Evolutionary conservation across 2,888 invertebrate genomes (phyloP).

Genomic region (Euspilapteryx auroguttella): DNA sequence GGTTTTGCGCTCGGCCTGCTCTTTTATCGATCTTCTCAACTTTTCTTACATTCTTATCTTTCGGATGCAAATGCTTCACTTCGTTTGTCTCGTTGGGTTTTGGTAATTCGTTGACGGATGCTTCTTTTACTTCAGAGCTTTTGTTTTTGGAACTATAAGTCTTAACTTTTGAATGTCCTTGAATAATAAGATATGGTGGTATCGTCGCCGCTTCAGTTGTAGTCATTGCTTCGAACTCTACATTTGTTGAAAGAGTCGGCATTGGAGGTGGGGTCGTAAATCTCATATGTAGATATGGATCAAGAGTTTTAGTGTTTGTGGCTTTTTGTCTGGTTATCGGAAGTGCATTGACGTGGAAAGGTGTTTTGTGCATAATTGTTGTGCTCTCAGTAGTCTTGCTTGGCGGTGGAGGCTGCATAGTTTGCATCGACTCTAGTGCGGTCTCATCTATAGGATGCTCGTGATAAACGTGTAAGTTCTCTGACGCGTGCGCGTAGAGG

Average conservation of each 20-base stretch:
- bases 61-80: conserved; percentile 62
- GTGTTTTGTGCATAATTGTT: conserved; percentile 15
- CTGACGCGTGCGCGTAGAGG: conserved; percentile 43
- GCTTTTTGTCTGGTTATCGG: too few species aligned
- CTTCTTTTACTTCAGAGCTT: conserved; percentile 24
- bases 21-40: conserved; percentile 19
- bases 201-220: conserved; percentile 54
- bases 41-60: conserved; percentile 30
- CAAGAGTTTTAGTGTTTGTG: conserved; percentile 25
- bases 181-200: conserved; percentile 77
- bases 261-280: conserved; percentile 53
- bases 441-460: conserved; percentile 21
- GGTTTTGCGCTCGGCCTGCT: conserved; percentile 29
- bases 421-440: conserved; percentile 59
- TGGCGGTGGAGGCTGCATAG: conserved; percentile 62
- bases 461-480: conserved; percentile 38
- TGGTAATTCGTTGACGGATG: conserved; percentile 50
- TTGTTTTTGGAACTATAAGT: conserved; percentile 71
- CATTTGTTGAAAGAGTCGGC: conserved; percentile 52
- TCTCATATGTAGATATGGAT: conserved; percentile 45
- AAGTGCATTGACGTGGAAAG: conserved; percentile 22
- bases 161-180: conserved; percentile 85
- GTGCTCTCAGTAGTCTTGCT: conserved; percentile 19
- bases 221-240: conserved; percentile 33
- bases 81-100: conserved; percentile 49